Percentiles rank a stretch among this genome's conserved stretches.
Conservation (phyloP, 2,113 vertebrate species). For the Asarcornis scutulata region DNA sequence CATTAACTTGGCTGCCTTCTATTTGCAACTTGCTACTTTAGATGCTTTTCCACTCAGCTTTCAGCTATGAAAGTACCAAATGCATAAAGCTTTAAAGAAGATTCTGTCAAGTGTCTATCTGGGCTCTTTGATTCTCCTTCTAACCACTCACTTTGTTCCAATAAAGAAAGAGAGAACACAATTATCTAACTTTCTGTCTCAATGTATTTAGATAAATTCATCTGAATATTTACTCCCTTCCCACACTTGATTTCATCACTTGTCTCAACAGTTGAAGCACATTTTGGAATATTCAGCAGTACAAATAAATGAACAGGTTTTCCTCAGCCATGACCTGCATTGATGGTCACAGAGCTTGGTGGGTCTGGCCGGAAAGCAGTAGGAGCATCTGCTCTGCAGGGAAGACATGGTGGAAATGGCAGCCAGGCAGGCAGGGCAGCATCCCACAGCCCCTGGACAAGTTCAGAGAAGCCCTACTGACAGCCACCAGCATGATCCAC, state of each 20-base stretch:
- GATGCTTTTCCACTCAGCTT: not conserved
- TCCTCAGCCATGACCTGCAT: not conserved
- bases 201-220: not conserved
- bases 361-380: not conserved
- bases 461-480: not conserved
- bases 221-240: not conserved
- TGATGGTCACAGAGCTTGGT: not conserved
- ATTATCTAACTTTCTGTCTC: not conserved
- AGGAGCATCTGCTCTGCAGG: not conserved
- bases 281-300: not conserved
- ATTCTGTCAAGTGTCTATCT: not conserved
- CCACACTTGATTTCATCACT: not conserved
- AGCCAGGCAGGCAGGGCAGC: not conserved
- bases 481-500: not conserved
- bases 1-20: not conserved
- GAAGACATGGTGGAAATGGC: not conserved
- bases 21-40: not conserved
- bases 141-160: not conserved
- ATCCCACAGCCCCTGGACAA: not conserved
- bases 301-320: not conserved
- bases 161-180: not conserved
- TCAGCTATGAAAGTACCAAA: not conserved
- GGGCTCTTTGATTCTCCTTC: not conserved
- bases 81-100: not conserved
- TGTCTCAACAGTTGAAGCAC: not conserved